Conservation (phyloP, 2,113 vertebrate species). For the Sula dactylatra region DNA sequence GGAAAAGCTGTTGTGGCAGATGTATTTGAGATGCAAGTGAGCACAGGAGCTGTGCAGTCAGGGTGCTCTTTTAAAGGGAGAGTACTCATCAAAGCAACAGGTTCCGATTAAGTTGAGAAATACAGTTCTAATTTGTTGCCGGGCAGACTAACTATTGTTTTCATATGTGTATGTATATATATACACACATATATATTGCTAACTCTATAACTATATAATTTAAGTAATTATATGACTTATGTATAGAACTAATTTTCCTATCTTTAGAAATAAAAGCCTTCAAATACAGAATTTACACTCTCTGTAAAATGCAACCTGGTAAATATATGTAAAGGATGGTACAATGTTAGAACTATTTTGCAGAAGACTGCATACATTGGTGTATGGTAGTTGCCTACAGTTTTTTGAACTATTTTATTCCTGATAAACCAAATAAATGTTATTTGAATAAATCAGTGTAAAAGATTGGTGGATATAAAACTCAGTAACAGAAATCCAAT, state of each 20-base stretch:
- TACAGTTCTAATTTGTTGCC: neutral
- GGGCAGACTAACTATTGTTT: neutral
- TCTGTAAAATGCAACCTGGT: neutral
- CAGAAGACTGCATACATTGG: neutral
- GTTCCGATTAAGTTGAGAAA: neutral
- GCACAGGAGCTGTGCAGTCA: neutral
- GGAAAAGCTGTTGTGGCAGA: neutral
- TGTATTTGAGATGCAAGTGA: neutral
- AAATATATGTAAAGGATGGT: neutral
- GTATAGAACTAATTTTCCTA: neutral
- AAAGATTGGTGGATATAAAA: neutral
- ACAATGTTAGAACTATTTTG: neutral
- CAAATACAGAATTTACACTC: neutral
- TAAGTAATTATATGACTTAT: neutral
- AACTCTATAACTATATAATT: neutral
- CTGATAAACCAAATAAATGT: neutral
- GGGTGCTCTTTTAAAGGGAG: neutral
- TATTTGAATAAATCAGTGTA: neutral
- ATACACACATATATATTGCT: rapidly evolving
- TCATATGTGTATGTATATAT: rapidly evolving
- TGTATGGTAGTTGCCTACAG: neutral
- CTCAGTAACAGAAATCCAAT: neutral
- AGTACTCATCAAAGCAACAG: neutral
- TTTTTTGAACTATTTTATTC: neutral
- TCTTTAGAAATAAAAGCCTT: neutral